A percentile compares a stretch with the other conserved stretches of the same genome.
Conservation (phyloP, 2,113 vertebrate species). For the Cyprinus carpio region DNA sequence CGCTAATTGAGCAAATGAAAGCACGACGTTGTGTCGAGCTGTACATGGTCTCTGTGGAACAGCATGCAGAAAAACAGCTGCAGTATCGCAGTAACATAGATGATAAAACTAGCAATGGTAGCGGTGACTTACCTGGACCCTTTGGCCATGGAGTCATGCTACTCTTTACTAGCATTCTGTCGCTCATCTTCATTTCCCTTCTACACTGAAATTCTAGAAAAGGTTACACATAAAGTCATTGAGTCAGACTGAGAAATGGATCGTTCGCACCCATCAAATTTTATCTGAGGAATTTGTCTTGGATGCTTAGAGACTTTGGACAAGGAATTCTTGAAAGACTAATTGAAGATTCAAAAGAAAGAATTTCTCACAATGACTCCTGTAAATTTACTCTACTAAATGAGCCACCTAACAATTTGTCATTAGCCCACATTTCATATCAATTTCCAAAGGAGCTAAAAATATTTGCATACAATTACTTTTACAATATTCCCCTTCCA, state of each 20-base stretch:
- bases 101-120: too few species aligned
- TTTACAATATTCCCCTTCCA: too few species aligned
- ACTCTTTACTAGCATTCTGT: slow-evolving; percentile 33
- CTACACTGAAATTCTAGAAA: slow-evolving; percentile 19
- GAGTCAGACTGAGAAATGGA: neutral
- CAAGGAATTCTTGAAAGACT: neutral
- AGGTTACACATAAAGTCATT: neutral
- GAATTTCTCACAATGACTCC: too few species aligned
- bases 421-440: too few species aligned
- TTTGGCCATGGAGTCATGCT: slow-evolving; percentile 5
- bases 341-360: slow-evolving; percentile 3
- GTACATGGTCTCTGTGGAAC: slow-evolving; percentile 69
- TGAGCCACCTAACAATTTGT: too few species aligned
- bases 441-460: too few species aligned
- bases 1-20: slow-evolving; percentile 73
- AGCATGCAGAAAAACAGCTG: slow-evolving; percentile 60
- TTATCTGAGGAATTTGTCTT: neutral
- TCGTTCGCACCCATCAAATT: neutral
- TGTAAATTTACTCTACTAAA: too few species aligned
- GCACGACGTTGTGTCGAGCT: slow-evolving; percentile 69
- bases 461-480: too few species aligned
- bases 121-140: neutral
- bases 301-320: neutral
- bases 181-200: slow-evolving; percentile 33
- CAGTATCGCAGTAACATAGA: neutral